These are phyloP conservation scores for Macrotus californicus DNA, from an alignment of 2,113 vertebrate genomes.

Conservation along the genomic window DNA sequence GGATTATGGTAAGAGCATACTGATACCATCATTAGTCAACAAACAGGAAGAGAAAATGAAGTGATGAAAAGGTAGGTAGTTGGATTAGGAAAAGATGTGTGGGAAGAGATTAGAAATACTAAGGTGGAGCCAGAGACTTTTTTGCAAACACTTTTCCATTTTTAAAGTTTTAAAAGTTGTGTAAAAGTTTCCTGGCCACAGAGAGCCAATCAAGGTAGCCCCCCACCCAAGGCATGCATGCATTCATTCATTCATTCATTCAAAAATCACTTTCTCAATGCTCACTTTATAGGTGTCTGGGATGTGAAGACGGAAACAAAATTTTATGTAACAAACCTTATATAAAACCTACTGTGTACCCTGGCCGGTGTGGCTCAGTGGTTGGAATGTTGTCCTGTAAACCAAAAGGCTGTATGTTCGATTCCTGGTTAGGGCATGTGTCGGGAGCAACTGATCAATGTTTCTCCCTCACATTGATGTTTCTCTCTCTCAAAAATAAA, in stretches of 20 bases:
- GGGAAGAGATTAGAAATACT: not conserved
- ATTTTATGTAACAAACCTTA: not conserved
- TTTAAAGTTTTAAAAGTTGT: not conserved
- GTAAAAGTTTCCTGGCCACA: not conserved
- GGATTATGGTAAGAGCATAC: not conserved
- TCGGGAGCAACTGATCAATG: too few species aligned
- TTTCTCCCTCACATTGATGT: too few species aligned
- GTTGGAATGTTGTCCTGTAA: too few species aligned
- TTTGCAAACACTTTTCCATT: not conserved
- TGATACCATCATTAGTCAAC: slow-evolving; percentile 43
- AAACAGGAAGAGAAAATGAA: not conserved
- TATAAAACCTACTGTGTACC: not conserved
- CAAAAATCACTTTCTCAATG: not conserved
- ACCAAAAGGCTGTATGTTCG: too few species aligned
- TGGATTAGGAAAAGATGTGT: not conserved
- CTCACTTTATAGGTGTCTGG: not conserved
- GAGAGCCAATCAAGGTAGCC: not conserved
- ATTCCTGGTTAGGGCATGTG: too few species aligned
- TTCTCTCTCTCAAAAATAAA: too few species aligned
- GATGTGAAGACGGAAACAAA: not conserved
- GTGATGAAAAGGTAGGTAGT: not conserved
- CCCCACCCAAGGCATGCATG: not conserved
- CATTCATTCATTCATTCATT: not conserved
- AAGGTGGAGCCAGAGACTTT: not conserved
- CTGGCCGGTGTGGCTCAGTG: too few species aligned